Base-by-base conservation (phyloP, 1,140 invertebrate species). In the Geopemphigus sp. region DNA sequence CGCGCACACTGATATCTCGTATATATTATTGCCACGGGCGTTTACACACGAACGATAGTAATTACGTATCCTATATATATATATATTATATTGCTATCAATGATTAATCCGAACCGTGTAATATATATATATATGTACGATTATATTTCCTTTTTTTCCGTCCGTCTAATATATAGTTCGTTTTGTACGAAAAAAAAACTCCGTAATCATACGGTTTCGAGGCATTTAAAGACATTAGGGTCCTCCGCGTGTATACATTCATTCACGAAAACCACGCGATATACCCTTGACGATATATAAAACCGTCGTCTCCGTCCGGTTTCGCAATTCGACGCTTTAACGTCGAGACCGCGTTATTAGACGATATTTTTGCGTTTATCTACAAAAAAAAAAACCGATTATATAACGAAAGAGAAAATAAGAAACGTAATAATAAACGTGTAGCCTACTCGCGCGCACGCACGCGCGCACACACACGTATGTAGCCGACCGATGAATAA, bases 131-230 rank as follows among this genome's bases (percentile, higher is more conserved):
- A 73, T 57, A 53, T 29, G 22, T 39, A n/a, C 54, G 32, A 76
- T 57, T 76, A 59, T 39, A 45, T 3, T 14, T 68, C 24, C 17
- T 26, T 50, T 50, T 50, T 50, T 45, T 11, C 54, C 72, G 11
- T 74, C 26, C 10, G 56, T 45, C 72, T 56, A 45, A 59, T 76
- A 57, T 76, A 45, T 76, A 57, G 72, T 56, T 45, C 70, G 64
- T 50, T 68, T 68, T 50, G 64, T 68, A 39, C 12, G 54, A 57
- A 76, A 76, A 73, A 56, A 76, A 59, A 29, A 29, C 10, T 3
- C 15, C n/a, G 57, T 78, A 78, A 78, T 78, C 57, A 61, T 50
- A 50, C 57, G 74, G 26, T 78, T 63, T 63, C 15, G 57, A 54
- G 24, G 17, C 74, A 47, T 53, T 72, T 54, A 54, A n/a, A 50